Evolutionary conservation across 2,797 vertebrate genomes (phyloP), one percentile per base, ranked within the genome.

Genomic region (Spatula clypeata): DNA sequence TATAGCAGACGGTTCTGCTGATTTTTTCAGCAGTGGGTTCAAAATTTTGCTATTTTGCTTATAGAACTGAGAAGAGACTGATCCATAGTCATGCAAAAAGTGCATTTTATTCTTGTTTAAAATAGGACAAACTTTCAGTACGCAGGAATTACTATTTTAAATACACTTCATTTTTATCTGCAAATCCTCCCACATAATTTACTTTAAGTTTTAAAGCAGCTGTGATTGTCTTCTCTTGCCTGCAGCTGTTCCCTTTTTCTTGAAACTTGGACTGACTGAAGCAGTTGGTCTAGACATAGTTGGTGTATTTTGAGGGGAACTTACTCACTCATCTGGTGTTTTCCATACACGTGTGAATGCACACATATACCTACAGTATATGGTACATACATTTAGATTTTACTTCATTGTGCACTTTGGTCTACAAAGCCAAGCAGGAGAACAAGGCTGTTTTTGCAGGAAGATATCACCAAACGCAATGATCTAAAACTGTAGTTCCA

Each of bases 221-320:
- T 94, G 86, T 84, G 88, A 81, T 87, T 94, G 57, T 36, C 49
- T 93, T 94, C 49, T 85, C 73, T 77, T 94, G 71, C 55, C 91
- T 88, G 82, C 95, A 96, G 94, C 94, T 96, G 84, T 96, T 97
- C 77, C 44, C 21, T 36, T 93, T 92, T 93, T 82, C 89, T 90
- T 94, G 40, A 91, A 67, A 67, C 88, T 72, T 55, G 79, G 92
- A 80, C 81, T 91, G 85, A 69, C 70, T 27, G 72, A 88, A 96
- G 82, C 85, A 91, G 91, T 95, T 95, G 89, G 75, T 95, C 70
- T 86, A 90, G 95, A 91, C 53, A 45, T 29, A 5, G 2, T 89
- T 95, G 47, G n/a, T 95, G 96, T 94, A 91, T 88, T 88, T 92
- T 79, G 80, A 53, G 89, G 45, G 54, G 55, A 96, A 57, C 81